Percentiles rank a stretch among this genome's conserved stretches.
phyloP scores from a whole-genome alignment of 1,140 invertebrate species.

The Pogonognathellus flavescens region DNA sequence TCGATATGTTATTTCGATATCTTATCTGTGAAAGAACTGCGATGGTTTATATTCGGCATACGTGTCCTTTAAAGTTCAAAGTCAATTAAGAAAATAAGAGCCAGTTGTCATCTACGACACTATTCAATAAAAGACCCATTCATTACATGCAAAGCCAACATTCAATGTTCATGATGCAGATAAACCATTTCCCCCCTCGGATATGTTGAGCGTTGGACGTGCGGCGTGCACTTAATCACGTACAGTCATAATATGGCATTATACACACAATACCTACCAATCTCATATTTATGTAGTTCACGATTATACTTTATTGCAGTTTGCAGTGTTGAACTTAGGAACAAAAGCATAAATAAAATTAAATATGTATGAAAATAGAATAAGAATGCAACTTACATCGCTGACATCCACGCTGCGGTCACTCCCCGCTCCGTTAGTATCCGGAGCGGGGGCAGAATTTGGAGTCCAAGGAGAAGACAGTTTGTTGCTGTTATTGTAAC shows the following conservation, averaged over 20 bases:
- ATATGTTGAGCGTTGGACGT: too few relatives aligned
- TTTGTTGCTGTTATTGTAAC: slow-evolving; percentile 74
- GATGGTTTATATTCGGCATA: not conserved
- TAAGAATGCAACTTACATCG: slow-evolving; percentile 71
- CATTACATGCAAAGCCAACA: not conserved
- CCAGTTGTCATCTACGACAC: not conserved
- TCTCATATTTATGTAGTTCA: too few relatives aligned
- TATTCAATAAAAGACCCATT: slow-evolving; percentile 16
- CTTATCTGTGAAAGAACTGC: not conserved
- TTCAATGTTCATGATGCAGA: slow-evolving; percentile 2
- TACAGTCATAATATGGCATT: too few relatives aligned
- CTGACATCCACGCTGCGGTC: slow-evolving; percentile 86
- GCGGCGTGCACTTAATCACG: too few relatives aligned
- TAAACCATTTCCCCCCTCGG: not conserved
- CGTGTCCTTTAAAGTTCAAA: not conserved
- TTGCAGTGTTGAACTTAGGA: too few relatives aligned
- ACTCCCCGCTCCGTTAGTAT: slow-evolving; percentile 74
- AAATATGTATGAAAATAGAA: not conserved
- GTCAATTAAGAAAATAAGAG: slow-evolving; percentile 8
- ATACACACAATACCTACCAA: too few relatives aligned
- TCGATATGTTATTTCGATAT: not conserved
- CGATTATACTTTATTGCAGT: too few relatives aligned
- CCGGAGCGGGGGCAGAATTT: slow-evolving; percentile 78
- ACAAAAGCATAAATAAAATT: not conserved
- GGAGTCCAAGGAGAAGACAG: slow-evolving; percentile 89